phyloP scores from a whole-genome alignment of 2,888 invertebrate genomes.

The Ichneumoninae sp. region DNA sequence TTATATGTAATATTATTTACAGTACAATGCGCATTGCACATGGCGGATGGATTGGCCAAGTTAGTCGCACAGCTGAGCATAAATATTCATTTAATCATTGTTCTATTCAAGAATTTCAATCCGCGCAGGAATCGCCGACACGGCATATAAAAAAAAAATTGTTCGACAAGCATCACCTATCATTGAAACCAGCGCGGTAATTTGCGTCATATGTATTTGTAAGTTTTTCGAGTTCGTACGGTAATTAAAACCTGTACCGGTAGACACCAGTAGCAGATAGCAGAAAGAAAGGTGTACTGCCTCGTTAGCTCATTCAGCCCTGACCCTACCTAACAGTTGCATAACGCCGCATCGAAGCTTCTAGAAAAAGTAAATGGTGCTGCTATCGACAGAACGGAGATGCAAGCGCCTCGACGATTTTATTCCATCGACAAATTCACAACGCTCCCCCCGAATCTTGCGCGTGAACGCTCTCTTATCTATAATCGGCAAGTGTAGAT shows the following conservation, averaged over 20 bases:
- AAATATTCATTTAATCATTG: background rate
- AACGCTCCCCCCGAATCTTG: background rate
- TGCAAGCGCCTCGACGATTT: background rate
- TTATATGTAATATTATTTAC: background rate
- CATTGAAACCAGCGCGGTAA: background rate
- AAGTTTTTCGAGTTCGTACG: background rate
- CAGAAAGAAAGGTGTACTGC: conserved; percentile 38
- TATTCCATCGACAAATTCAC: background rate
- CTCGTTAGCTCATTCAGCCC: conserved; percentile 50
- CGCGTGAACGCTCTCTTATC: background rate
- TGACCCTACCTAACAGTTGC: conserved; percentile 53
- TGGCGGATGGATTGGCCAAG: background rate
- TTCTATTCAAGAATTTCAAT: background rate
- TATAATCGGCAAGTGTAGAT: background rate
- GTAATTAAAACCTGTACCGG: conserved; percentile 12
- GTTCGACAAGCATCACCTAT: background rate
- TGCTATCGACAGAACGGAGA: conserved; percentile 13
- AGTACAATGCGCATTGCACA: background rate
- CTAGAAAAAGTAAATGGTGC: conserved; percentile 27
- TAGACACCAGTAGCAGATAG: conserved; percentile 14
- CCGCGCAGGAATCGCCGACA: background rate
- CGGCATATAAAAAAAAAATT: background rate
- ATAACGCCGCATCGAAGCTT: conserved; percentile 15
- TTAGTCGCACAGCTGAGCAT: background rate
- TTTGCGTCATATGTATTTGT: background rate